Evolutionary conservation across 2,888 invertebrate species (phyloP), one percentile per base, ranked within the genome.

Genomic region (Rhogogaster chlorosoma): DNA sequence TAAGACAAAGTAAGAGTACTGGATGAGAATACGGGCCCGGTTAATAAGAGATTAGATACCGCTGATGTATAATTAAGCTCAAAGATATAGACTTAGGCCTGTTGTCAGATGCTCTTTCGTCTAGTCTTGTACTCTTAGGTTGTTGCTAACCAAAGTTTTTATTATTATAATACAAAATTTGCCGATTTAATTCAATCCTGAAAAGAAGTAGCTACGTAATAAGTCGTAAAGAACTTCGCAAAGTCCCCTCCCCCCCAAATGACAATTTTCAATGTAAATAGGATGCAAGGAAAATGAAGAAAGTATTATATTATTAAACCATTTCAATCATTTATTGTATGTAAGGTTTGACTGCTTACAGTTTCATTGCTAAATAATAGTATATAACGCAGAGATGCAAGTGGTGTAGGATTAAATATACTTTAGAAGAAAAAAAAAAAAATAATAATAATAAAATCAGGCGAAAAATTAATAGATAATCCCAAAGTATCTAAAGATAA

Each of bases 281-380:
- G 85, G 67, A 85, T 86, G 87, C 88, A 87, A 86, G 88, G 87
- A 84, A 80, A 83, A 83, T 88, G 86, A 89, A 88, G 89, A 88
- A 90, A 90, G 90, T 90, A 90, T 88, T 90, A 88, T 87, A 67
- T 83, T 49, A 83, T 80, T 64, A 73, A 87, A 86, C 84, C 22
- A 87, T 87, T 88, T 86, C 73, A 71, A n/a, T 86, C 84, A 83
- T 87, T 71, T 73, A 86, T 84, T 85, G 70, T 70, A 82, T 85
- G 85, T 85, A 85, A 85, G 85, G 82, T 73, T 83, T 83, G 85
- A 85, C 85, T 85, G 85, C 85, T 85, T 85, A 83, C 85, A 80
- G 38, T 82, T 82, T 85, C 67, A 18, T 57, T 71, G 80, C 85
- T 85, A 85, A 85, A 82, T 70, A 71, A 49, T 85, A 70, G 36